Evolutionary conservation across 1,140 invertebrate species (phyloP), one percentile per base, ranked within the genome.

Genomic region (Drosophila grimshawi): DNA sequence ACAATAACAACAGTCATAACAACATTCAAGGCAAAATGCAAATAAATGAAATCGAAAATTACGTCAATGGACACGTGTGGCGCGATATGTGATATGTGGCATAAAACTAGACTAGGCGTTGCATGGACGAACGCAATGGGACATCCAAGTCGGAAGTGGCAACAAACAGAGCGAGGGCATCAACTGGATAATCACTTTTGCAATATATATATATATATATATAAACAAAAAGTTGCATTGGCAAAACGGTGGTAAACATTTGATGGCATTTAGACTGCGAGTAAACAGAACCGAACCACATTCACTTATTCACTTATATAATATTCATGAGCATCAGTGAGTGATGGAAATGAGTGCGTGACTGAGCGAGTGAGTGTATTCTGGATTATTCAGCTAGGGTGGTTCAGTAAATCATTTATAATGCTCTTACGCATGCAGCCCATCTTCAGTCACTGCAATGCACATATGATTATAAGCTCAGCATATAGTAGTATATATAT

Each of bases 21-120:
- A 65, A 79, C 29, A 69, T 82, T 78, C 80, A 81, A 78, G 80
- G 74, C 39, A 33, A 78, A 65, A 74, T 82, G 64, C 78, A 82
- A 81, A 81, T 39, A 76, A 80, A 80, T 81, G 48, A 69, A 78
- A 81, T 69, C 67, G 66, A 59, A 78, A 75, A 59, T 53, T 62
- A 7, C 55, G 76, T 63, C 51, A 63, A 65, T 68, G 45, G 35
- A n/a, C 8, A n/a, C 19, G 19, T 19, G 19, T 19, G 19, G 19
- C 19, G 19, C 19, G 19, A 19, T 19, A 19, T 19, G 19, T 19
- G 19, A 19, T 19, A 19, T 19, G 19, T 19, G 19, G 49, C 10
- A 39, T 29, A 48, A 60, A 32, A 27, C 51, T 32, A 33, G 39
- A 43, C 56, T 19, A 53, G 37, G 19, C 19, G 19, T 19, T 11